Base-by-base conservation (phyloP, 1,140 invertebrate genomes). In the Euwallacea similis region DNA sequence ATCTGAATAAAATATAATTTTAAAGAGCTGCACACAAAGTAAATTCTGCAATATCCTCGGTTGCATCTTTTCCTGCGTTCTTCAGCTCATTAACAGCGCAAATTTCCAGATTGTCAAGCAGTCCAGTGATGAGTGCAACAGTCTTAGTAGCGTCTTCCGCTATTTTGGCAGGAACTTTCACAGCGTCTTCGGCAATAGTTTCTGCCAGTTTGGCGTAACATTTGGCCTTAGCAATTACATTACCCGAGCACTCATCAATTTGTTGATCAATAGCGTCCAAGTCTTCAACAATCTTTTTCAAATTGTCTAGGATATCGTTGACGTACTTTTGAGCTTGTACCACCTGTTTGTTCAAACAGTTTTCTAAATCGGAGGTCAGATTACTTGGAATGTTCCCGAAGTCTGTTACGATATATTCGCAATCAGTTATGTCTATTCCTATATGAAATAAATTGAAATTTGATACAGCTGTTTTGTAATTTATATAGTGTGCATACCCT, bases 161-260 rank as follows among this genome's bases (percentile, higher is more conserved):
- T 10, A 70, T 70, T 33, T 70, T 44, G 13, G 62, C 46, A 8
- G 68, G 68, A 3, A 60, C 59, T 6, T 8, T 9, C n/a, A 44
- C 55, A 13, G 68, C 55, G 11, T 70, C 68, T 63, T 63, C 21
- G 7, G 53, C 68, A 15, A 70, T 70, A 41, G 54, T 47, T 42
- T 42, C 68, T 7, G 55, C 10, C 15, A 70, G 11, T 64, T 70
- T 70, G 11, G 68, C 68, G 59, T 70, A 70, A 21, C 68, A 70
- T 44, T 54, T 63, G 0, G 56, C 60, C 42, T 70, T 53, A 7
- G 8, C 11, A 2, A 7, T 9, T 33, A 55, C 55, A 11, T 63
- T 63, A 7, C 50, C 68, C 6, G 43, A 10, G 56, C 68, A 70
- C 1, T 63, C 42, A 16, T 70, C 68, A 46, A 70, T 70, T 7